Percentiles rank a stretch among this genome's conserved stretches.
phyloP scores from a whole-genome alignment of 2,888 invertebrate species.

The Notodonta dromedarius region DNA sequence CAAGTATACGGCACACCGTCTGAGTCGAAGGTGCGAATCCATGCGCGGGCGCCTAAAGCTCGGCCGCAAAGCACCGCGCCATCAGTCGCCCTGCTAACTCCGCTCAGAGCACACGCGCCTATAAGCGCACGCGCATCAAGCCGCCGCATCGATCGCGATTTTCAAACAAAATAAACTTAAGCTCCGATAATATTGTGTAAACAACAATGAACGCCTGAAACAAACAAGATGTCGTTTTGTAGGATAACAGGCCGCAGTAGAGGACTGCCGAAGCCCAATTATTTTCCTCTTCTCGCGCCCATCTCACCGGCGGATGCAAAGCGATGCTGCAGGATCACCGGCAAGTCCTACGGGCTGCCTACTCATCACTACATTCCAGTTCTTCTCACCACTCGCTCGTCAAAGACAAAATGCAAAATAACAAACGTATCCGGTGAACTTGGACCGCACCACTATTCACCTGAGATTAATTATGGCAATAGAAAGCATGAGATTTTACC shows the following conservation, averaged over 20 bases:
- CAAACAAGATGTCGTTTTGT: slow-evolving; percentile 87
- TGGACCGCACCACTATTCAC: slow-evolving; percentile 85
- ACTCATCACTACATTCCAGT: slow-evolving; percentile 92
- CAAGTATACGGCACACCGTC: slow-evolving; percentile 78
- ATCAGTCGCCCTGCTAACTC: slow-evolving; percentile 69
- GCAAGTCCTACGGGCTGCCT: slow-evolving; percentile 89
- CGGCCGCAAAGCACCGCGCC: slow-evolving; percentile 46
- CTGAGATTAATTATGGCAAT: slow-evolving; percentile 86
- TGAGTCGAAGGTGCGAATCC: slow-evolving; percentile 76
- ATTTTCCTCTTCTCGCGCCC: slow-evolving; percentile 91
- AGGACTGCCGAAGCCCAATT: slow-evolving; percentile 92
- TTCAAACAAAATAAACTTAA: slow-evolving; percentile 42
- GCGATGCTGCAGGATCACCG: slow-evolving; percentile 91
- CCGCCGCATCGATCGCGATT: slow-evolving; percentile 53
- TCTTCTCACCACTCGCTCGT: slow-evolving; percentile 80
- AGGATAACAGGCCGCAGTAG: slow-evolving; percentile 92
- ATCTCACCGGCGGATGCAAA: slow-evolving; percentile 93
- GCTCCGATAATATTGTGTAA: slow-evolving; percentile 48
- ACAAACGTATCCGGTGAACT: slow-evolving; percentile 86
- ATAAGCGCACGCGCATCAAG: slow-evolving; percentile 51
- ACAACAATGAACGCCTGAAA: slow-evolving; percentile 74
- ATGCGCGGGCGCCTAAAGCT: slow-evolving; percentile 57
- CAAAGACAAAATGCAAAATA: slow-evolving; percentile 85
- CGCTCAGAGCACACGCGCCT: slow-evolving; percentile 63
- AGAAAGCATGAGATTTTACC: slow-evolving; percentile 87